These are phyloP conservation scores for Centropyge bicolor DNA, from an alignment of 2,797 vertebrate species.

Conservation along the genomic window DNA sequence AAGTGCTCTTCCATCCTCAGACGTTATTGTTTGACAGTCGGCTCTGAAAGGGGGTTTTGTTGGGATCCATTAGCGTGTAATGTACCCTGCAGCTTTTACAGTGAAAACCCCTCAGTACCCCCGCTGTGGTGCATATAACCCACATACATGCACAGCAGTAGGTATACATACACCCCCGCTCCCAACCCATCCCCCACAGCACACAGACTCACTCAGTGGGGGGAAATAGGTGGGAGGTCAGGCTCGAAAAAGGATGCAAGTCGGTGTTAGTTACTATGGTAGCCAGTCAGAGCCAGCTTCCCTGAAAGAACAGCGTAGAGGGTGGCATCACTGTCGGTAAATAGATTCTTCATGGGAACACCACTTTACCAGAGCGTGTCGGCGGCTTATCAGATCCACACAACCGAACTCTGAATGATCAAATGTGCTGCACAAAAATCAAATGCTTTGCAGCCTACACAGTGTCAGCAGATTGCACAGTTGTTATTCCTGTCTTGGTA, in stretches of 20 bases:
- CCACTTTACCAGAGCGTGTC: slow-evolving; percentile 30
- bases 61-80: slow-evolving; percentile 77
- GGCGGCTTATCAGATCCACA: slow-evolving; percentile 33
- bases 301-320: slow-evolving; percentile 16
- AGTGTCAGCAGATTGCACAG: slow-evolving; percentile 36
- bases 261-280: slow-evolving; percentile 74
- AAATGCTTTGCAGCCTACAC: slow-evolving; percentile 44
- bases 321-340: slow-evolving; percentile 35
- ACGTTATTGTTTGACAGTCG: slow-evolving; percentile 57
- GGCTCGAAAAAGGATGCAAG: slow-evolving; percentile 51
- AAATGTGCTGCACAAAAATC: slow-evolving; percentile 43
- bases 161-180: slow-evolving; percentile 12
- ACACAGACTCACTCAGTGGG: slow-evolving; percentile 35
- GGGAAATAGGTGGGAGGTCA: slow-evolving; percentile 54
- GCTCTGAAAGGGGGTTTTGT: slow-evolving; percentile 70
- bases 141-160: slow-evolving; percentile 44
- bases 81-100: slow-evolving; percentile 77
- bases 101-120: slow-evolving; percentile 68
- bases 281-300: slow-evolving; percentile 47
- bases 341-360: slow-evolving; percentile 44
- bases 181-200: slow-evolving; percentile 12
- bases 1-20: slow-evolving; percentile 60
- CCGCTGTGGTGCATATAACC: slow-evolving; percentile 57
- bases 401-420: slow-evolving; percentile 35
- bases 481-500: slow-evolving; percentile 42